Base-by-base conservation (phyloP, 2,113 vertebrate genomes). In the Phaethon lepturus region DNA sequence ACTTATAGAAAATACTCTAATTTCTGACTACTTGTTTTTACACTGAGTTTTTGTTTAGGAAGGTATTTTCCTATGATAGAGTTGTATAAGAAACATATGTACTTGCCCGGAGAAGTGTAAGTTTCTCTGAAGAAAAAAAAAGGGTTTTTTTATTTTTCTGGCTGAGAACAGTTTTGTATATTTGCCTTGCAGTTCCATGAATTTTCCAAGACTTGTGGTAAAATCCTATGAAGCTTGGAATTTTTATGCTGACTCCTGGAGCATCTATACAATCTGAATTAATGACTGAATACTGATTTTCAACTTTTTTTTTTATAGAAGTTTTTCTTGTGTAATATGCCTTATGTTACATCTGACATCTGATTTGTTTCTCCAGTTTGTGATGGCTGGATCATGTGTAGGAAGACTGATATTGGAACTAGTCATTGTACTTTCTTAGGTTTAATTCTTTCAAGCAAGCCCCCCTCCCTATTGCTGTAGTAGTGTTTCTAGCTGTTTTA, bases 381-480 rank as follows among this genome's bases (percentile, higher is more conserved):
- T 50, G 42, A 35, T 69, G n/a, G 26, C 47, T 82, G 58, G 35
- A 28, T 82, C 1, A 1, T 45, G 14, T 22, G 29, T 78, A 17
- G 49, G 13, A 55, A 76, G 64, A 60, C 3, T 47, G 44, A 68
- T 86, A 76, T 44, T 75, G 10, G 33, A 73, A 49, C 35, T 49
- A 18, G 17, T 49, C 17, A 14, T 66, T 77, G 69, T 52, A 18
- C 9, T 77, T 66, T 7, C 14, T 58, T 35, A 24, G 29, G 7
- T 40, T 89, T 63, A 28, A 22, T 62, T 49, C 9, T 77, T 56
- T 77, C 35, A 22, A 63, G 47, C 25, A 86, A 31, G 22, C 59
- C 24, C 38, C 9, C 10, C 23, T 7, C 3, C 1, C 9, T 10
- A 11, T 76, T 13, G 15, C 40, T 59, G 1, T 7, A 23, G 24